Base-by-base conservation (phyloP, 2,113 vertebrate genomes). In the Epinephelus lanceolatus region DNA sequence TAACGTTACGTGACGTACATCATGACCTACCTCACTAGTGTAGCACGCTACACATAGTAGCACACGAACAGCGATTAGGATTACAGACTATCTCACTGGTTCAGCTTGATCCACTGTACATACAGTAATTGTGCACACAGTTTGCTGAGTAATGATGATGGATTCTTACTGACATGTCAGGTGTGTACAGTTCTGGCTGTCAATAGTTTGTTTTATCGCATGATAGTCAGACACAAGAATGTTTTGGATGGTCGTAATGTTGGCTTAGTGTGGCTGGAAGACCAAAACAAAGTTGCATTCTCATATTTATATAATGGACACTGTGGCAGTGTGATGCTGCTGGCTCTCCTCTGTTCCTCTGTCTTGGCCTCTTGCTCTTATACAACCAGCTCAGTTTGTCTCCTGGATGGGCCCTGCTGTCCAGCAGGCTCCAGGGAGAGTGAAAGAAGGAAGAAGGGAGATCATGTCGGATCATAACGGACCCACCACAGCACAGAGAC, bases 401-500 rank as follows among this genome's bases (percentile, higher is more conserved):
- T 70, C 80, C 52, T 3, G 61, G 82, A 82, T 3, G 59, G 47
- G 59, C 66, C 78, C 68, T 59, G 76, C 62, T 56, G 72, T 66
- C 85, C 76, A 18, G 59, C 14, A 49, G 68, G 76, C 81, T 71
- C 55, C 57, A 67, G 66, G 40, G 62, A 71, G 55, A 60, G 78
- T 73, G 89, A 91, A 86, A 89, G 71, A 45, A 51, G 40, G 70
- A 27, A 86, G 71, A 80, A 37, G 78, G 91, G 78, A 91, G 92
- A 93, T 94, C 92, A 89, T 94, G 94, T 86, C 83, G 80, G 92
- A 89, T 97, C 92, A 94, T 93, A 89, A 81, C 88, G 90, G 97
- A 97, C 97, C 97, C 93, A 97, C 97, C 97, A 90, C 97, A 97
- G 96, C 90, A 95, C 92, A 92, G 91, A 84, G 94, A 95, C 92